Base-by-base conservation (phyloP, 2,888 invertebrate genomes). In the Orthosia gothica region DNA sequence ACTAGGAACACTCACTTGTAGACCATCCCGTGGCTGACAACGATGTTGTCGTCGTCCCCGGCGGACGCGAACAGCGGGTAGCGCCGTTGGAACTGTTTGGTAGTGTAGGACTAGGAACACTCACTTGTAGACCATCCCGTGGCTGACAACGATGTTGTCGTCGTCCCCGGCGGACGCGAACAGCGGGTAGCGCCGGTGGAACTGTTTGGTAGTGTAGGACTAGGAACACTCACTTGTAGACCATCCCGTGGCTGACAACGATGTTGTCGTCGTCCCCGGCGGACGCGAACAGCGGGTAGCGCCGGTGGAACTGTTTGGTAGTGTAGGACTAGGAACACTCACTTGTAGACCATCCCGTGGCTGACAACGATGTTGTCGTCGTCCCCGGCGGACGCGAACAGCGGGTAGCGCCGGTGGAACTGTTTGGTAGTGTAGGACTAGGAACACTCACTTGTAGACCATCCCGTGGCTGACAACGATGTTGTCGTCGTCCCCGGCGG, bases 321-420 rank as follows among this genome's bases (percentile, higher is more conserved):
- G n/a, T n/a, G n/a, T n/a, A n/a, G n/a, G n/a, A n/a, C n/a, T n/a
- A n/a, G n/a, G n/a, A n/a, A n/a, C 0, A 97, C 97, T 97, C 96
- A 99, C 99, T 99, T 99, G 97, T 99, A 99, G 83, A 99, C 99
- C 98, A 98, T 99, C 91, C 99, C 99, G 95, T 99, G 99, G 64
- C 98, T 99, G 49, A 99, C 98, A 85, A 99, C 99, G 73, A 99
- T 97, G 88, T 98, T 97, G 86, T 97, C 97, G 96, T 99, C 99
- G 96, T 99, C 99, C 69, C 99, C 99, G 65, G 98, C 99, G 0
- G 99, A 99, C 15, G 99, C 99, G 97, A 99, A 99, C 76, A 99
- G 97, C 61, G 99, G 99, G 97, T 99, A 99, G 81, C 98, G 97
- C 88, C 97, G 97, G 96, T 99, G 99, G 96, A 98, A 99, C n/a